These are phyloP conservation scores for Platygyra sinensis DNA, from an alignment of 64 coral and sea anemone species.

Conservation along the genomic window DNA sequence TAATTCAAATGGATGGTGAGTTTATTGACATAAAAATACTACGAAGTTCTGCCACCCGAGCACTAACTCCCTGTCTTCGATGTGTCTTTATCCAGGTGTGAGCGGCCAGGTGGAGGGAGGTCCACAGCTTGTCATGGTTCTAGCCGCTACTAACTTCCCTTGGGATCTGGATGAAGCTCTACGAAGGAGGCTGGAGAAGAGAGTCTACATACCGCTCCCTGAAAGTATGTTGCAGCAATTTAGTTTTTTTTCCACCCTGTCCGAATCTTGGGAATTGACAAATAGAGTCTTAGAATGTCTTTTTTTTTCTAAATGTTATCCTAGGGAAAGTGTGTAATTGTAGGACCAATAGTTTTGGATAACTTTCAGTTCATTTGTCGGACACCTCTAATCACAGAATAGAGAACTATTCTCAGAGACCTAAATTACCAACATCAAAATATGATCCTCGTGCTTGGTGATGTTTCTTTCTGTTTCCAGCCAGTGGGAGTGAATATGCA, in stretches of 20 bases:
- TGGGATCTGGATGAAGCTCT: conserved; percentile 99
- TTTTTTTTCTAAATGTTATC: no score
- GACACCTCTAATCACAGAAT: no score
- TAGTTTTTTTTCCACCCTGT: not conserved
- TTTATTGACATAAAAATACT: not conserved
- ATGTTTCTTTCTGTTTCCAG: no score
- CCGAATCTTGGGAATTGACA: no score
- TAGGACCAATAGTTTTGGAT: no score
- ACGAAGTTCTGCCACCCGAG: not conserved
- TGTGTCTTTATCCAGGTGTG: conserved; percentile 62
- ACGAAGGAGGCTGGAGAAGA: conserved; percentile 92
- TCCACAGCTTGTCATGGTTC: conserved; percentile 90
- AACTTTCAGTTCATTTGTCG: no score
- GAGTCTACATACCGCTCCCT: conserved; percentile 96
- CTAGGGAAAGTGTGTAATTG: no score
- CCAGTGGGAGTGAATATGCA: no score
- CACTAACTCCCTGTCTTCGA: not conserved
- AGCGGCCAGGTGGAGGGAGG: conserved; percentile 71
- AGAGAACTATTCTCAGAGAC: no score
- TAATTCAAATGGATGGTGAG: conserved; percentile 98
- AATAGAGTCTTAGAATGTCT: no score
- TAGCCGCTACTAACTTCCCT: conserved; percentile 98
- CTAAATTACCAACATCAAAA: no score
- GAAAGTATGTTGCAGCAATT: conserved; percentile 65
- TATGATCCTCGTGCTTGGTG: no score